Evolutionary conservation across 2,797 vertebrate genomes (phyloP).

Genomic region (Tarsius wallacei): DNA sequence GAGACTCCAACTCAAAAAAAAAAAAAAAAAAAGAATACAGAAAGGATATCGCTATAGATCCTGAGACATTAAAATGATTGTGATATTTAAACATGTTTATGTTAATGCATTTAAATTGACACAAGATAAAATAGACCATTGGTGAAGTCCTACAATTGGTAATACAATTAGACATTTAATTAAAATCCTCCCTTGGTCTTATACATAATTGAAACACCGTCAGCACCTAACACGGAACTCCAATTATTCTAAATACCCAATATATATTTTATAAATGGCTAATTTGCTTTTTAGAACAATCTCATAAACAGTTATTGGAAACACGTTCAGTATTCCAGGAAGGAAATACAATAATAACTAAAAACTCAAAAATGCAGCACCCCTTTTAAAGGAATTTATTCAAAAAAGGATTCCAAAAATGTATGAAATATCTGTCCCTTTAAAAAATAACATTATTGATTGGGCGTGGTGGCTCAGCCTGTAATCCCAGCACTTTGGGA

Average conservation of each 20-base stretch:
- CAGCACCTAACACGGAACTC: neutral
- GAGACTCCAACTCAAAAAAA: too few species aligned
- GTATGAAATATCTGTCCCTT: neutral
- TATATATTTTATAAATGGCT: neutral
- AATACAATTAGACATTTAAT: neutral
- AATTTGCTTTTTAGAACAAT: neutral
- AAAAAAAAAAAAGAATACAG: neutral
- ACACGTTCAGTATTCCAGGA: neutral
- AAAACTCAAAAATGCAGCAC: neutral
- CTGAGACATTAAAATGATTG: neutral
- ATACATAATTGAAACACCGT: neutral
- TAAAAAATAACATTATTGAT: neutral
- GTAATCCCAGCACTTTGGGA: too few species aligned
- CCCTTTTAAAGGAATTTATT: neutral
- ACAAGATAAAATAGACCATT: neutral
- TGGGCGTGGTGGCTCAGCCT: too few species aligned
- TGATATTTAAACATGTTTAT: neutral
- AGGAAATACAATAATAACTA: neutral
- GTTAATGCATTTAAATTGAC: constrained; percentile 27
- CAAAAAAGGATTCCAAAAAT: neutral
- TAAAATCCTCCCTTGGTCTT: neutral
- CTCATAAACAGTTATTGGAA: neutral
- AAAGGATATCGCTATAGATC: neutral
- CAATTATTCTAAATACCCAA: neutral
- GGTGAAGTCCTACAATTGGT: neutral